Conservation (phyloP, 2,113 vertebrate genomes). For the Plotosus lineatus region DNA sequence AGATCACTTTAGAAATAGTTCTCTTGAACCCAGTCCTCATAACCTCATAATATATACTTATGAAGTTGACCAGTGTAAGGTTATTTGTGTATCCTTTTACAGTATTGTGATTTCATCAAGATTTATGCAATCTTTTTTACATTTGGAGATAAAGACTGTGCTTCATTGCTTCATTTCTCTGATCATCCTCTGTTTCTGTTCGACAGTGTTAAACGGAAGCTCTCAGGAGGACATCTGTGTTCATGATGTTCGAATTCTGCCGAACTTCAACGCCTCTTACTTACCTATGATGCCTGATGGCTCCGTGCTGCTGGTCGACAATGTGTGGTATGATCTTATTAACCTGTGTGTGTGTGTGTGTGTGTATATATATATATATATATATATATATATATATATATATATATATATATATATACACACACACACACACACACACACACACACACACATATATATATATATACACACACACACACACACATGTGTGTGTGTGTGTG, state of each 20-base stretch:
- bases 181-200: conserved; percentile 26
- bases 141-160: background rate
- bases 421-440: too few relatives aligned
- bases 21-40: background rate
- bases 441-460: too few relatives aligned
- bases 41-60: background rate
- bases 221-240: conserved; percentile 83
- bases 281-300: conserved; percentile 89
- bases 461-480: too few relatives aligned
- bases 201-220: conserved; percentile 80
- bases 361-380: too few relatives aligned
- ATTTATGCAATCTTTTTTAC: background rate
- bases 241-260: conserved; percentile 80
- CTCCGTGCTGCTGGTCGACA: conserved; percentile 84
- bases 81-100: background rate
- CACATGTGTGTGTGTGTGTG: too few relatives aligned
- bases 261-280: conserved; percentile 86
- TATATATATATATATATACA: too few relatives aligned
- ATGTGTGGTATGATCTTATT: conserved; percentile 76
- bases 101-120: background rate
- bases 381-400: too few relatives aligned
- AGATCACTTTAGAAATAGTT: background rate
- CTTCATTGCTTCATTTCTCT: background rate
- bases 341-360: background rate
- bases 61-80: background rate